Evolutionary conservation across 2,888 invertebrate genomes (phyloP).

Genomic region (Drosophila atripex): DNA sequence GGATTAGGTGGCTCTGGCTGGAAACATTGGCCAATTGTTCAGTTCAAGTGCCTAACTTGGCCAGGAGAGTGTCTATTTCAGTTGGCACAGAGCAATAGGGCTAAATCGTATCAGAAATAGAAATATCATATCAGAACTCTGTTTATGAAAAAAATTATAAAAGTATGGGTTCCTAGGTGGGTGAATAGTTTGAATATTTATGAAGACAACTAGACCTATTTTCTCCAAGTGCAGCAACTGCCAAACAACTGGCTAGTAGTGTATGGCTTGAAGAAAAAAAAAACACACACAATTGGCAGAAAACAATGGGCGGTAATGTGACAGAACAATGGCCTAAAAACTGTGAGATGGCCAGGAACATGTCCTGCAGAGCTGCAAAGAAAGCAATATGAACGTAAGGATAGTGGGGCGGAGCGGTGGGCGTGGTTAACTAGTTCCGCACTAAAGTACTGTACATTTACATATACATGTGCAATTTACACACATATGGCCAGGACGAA

Average conservation of each 20-base stretch:
- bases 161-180: background rate
- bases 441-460: background rate
- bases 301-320: conserved; percentile 9
- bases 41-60: conserved; percentile 45
- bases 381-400: background rate
- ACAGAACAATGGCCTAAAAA: conserved; percentile 21
- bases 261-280: background rate
- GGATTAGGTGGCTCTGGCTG: background rate
- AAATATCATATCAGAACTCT: background rate
- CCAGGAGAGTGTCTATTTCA: background rate
- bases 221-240: background rate
- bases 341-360: conserved; percentile 38
- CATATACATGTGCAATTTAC: conserved; percentile 5
- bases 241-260: background rate
- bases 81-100: no score
- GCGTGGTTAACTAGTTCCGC: conserved; percentile 1
- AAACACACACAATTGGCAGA: background rate
- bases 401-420: background rate
- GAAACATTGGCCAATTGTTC: conserved; percentile 26
- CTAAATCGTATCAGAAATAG: no score
- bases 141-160: background rate
- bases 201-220: background rate
- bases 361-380: conserved; percentile 25
- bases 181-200: background rate
- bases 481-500: conserved; percentile 19